These are phyloP conservation scores for Ptilonorhynchus violaceus DNA, from an alignment of 2,113 vertebrate genomes.

Conservation along the genomic window DNA sequence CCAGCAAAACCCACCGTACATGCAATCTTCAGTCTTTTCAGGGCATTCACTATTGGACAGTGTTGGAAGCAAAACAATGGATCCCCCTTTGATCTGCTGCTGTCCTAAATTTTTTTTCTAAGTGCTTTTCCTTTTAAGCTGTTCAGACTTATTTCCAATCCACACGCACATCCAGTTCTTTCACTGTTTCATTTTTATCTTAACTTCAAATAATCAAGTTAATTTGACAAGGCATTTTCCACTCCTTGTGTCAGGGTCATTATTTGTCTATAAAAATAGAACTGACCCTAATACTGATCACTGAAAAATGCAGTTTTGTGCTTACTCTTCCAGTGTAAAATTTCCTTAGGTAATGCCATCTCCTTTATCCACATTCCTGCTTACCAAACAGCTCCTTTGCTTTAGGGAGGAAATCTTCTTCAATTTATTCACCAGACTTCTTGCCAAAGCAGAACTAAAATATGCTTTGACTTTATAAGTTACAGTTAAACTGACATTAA, in stretches of 20 bases:
- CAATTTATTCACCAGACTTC: neutral
- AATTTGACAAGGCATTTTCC: neutral
- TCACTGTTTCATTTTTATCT: neutral
- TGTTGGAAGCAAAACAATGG: neutral
- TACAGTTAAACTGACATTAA: neutral
- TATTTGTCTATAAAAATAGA: neutral
- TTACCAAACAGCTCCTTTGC: neutral
- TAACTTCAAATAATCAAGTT: neutral
- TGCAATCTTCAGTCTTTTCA: neutral
- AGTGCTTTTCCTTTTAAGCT: neutral
- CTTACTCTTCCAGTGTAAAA: neutral
- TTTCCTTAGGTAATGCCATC: neutral
- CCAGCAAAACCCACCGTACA: rapidly evolving
- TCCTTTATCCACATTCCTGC: neutral
- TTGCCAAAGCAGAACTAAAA: neutral
- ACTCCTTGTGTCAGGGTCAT: neutral
- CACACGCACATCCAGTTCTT: neutral
- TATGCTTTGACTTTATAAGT: neutral
- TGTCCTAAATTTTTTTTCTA: neutral
- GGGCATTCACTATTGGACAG: rapidly evolving
- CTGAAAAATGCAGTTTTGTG: neutral
- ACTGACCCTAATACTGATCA: neutral
- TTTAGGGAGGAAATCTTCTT: neutral
- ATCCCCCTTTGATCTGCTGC: neutral
- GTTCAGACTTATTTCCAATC: neutral